Conservation (phyloP, 2,888 invertebrate genomes). For the Branchellion lobata region DNA sequence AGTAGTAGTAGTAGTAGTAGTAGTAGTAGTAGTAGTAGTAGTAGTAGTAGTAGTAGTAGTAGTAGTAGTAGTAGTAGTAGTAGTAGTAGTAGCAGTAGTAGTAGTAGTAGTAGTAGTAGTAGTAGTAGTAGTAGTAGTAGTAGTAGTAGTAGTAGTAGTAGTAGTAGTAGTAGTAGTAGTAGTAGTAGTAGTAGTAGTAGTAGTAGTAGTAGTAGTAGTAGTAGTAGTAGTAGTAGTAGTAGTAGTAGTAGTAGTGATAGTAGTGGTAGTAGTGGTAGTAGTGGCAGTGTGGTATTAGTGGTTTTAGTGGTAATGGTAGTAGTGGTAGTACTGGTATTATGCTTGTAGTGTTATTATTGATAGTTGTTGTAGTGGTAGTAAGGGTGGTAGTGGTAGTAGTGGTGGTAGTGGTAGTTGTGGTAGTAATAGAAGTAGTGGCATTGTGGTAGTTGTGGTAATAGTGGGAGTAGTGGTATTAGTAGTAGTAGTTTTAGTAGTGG, state of each 20-base stretch:
- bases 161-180: background rate
- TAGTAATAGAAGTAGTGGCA: no score
- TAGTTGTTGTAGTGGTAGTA: no score
- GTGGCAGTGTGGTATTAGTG: no score
- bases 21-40: slow-evolving; percentile 13
- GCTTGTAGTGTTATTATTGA: no score
- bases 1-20: background rate
- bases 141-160: background rate
- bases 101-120: background rate
- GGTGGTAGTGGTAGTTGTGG: no score
- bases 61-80: slow-evolving; percentile 3
- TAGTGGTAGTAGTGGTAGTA: background rate
- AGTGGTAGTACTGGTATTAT: no score
- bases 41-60: background rate
- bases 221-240: background rate
- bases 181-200: background rate
- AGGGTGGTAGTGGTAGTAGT: no score
- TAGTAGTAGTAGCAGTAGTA: background rate
- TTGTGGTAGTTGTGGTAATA: no score
- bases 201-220: background rate
- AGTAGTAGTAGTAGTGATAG: background rate
- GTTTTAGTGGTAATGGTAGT: no score
- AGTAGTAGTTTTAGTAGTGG: no score
- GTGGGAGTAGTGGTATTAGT: no score
- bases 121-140: background rate